Percentiles rank a stretch among this genome's conserved stretches.
phyloP scores from a whole-genome alignment of 2,888 invertebrate species.

The Agrochola macilenta region DNA sequence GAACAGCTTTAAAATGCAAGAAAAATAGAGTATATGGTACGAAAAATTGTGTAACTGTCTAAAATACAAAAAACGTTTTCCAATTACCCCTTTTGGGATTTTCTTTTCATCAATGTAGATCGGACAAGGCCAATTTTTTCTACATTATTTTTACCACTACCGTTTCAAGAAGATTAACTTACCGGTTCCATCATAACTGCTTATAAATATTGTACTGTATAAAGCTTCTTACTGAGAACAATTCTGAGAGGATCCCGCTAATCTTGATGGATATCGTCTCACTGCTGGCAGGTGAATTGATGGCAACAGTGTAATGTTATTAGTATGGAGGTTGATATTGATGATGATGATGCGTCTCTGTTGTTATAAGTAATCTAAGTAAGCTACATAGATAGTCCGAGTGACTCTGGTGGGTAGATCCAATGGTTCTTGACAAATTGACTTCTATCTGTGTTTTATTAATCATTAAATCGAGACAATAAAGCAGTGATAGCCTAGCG shows the following conservation, averaged over 20 bases:
- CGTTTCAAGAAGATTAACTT: constrained; percentile 30
- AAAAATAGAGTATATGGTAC: no score
- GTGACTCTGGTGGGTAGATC: neutral
- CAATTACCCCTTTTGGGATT: no score
- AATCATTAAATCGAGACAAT: no score
- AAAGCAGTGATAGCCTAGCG: no score
- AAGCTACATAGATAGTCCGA: neutral
- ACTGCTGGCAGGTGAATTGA: constrained; percentile 39
- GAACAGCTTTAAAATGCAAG: no score
- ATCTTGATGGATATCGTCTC: constrained; percentile 49
- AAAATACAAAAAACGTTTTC: no score
- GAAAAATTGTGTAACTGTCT: no score
- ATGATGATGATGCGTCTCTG: constrained; percentile 9
- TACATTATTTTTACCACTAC: neutral
- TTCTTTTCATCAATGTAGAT: no score
- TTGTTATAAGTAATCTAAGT: neutral
- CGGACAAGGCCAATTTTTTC: neutral
- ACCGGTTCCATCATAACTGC: constrained; percentile 35
- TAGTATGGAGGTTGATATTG: constrained; percentile 13
- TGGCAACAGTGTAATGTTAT: constrained; percentile 31
- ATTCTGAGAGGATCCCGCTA: constrained; percentile 42
- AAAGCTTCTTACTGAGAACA: constrained; percentile 25
- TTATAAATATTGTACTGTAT: constrained; percentile 33
- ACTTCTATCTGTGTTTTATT: neutral
- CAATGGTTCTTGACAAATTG: neutral